Percentiles rank a stretch among this genome's conserved stretches.
phyloP scores from a whole-genome alignment of 2,113 vertebrate species.

The Apeltes quadracus region DNA sequence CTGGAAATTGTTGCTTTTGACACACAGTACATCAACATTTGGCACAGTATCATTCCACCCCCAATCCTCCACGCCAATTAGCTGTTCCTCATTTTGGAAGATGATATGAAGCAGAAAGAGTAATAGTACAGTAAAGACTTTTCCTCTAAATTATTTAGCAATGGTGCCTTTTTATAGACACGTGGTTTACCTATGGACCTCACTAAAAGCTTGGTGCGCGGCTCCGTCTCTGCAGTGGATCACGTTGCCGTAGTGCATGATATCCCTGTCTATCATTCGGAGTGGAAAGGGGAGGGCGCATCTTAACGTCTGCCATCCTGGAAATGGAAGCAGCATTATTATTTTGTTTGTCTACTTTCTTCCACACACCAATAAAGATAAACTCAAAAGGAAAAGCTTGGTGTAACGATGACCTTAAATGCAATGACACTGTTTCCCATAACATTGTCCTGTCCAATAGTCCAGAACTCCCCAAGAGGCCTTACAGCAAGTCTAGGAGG shows the following conservation, averaged over 20 bases:
- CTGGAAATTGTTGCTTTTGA: neutral
- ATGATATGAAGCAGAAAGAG: constrained; percentile 60
- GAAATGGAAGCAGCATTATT: constrained; percentile 57
- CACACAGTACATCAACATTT: neutral
- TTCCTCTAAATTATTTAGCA: constrained; percentile 74
- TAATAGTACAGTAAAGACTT: constrained; percentile 71
- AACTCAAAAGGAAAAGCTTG: constrained; percentile 72
- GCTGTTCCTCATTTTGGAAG: constrained; percentile 36
- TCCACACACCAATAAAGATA: constrained; percentile 69
- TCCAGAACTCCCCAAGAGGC: constrained; percentile 79
- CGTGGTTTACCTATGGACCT: constrained; percentile 68
- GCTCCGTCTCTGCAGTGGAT: constrained; percentile 55
- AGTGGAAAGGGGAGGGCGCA: constrained; percentile 28
- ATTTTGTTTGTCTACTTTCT: constrained; percentile 68
- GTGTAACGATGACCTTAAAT: constrained; percentile 79
- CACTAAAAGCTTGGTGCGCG: constrained; percentile 70
- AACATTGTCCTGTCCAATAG: constrained; percentile 79
- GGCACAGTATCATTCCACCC: constrained; percentile 6
- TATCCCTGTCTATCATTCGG: constrained; percentile 54
- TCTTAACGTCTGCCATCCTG: constrained; percentile 62
- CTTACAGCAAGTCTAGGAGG: constrained; percentile 80
- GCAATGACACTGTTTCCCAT: constrained; percentile 80
- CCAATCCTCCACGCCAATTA: constrained; percentile 9
- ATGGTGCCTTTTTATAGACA: constrained; percentile 66
- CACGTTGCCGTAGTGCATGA: constrained; percentile 50